Conservation (phyloP, 2,797 vertebrate genomes). For the Myoxocephalus aenaeus region DNA sequence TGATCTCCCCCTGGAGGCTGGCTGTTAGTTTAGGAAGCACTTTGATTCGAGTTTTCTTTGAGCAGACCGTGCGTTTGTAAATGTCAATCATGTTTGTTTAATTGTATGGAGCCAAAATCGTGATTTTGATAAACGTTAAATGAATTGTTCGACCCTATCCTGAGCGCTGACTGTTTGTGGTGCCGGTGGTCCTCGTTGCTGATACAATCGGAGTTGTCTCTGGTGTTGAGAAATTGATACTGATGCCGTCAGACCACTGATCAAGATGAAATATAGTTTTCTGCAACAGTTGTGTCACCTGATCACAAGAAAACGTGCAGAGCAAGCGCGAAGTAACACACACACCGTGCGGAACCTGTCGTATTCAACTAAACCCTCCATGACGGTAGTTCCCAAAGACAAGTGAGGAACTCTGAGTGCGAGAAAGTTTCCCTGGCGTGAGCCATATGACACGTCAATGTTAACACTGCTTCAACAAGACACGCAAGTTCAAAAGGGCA, state of each 20-base stretch:
- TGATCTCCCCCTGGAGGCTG: too few species aligned
- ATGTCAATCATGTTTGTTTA: too few species aligned
- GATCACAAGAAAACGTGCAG: constrained; percentile 20
- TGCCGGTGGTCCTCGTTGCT: too few species aligned
- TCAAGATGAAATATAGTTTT: not conserved
- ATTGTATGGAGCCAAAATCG: too few species aligned
- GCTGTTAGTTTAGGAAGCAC: not conserved
- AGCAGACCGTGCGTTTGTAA: too few species aligned
- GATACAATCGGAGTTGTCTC: not conserved
- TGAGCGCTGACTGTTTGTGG: not conserved
- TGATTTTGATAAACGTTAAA: too few species aligned
- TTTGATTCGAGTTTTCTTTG: too few species aligned
- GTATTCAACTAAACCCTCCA: constrained; percentile 12
- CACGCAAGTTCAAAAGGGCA: constrained; percentile 22
- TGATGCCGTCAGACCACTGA: not conserved
- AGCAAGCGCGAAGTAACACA: not conserved
- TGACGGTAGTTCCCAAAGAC: constrained; percentile 46
- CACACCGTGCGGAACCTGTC: constrained; percentile 4
- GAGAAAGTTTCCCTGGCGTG: constrained; percentile 29
- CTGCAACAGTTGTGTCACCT: constrained; percentile 13
- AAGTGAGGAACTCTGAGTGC: constrained; percentile 19
- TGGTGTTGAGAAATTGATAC: not conserved
- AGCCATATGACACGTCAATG: not conserved
- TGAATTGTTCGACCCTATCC: too few species aligned
- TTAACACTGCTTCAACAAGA: constrained; percentile 10